Conservation (phyloP, 2,797 vertebrate genomes). For the Salarias fasciatus region DNA sequence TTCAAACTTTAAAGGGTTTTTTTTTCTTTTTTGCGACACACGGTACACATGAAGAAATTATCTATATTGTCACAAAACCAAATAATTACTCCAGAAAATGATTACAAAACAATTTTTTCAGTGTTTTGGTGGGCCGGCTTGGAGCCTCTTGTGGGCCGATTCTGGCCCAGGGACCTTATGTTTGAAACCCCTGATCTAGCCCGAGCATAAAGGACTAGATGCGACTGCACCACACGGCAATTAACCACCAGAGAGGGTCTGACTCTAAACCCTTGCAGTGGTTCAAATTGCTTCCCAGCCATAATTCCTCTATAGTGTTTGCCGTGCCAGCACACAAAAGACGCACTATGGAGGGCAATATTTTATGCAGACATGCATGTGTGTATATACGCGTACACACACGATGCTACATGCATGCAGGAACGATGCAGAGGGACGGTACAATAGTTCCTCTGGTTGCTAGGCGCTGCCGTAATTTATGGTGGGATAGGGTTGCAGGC, state of each 20-base stretch:
- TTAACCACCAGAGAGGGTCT: conserved; percentile 72
- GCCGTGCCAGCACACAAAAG: conserved; percentile 75
- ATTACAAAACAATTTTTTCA: no score
- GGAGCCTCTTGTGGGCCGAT: no score
- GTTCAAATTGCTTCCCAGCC: conserved; percentile 74
- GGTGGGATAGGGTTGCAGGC: conserved; percentile 67
- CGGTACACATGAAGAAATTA: no score
- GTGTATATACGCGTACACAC: conserved; percentile 15
- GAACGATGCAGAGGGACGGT: conserved; percentile 21
- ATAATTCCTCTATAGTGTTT: conserved; percentile 72
- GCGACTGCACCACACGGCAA: conserved; percentile 64
- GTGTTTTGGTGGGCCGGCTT: no score
- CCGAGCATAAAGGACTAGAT: conserved; percentile 31
- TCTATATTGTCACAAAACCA: no score
- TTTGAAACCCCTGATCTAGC: background rate
- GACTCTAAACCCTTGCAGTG: conserved; percentile 60
- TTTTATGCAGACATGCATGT: conserved; percentile 55
- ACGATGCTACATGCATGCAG: conserved; percentile 6
- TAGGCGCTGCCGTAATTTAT: conserved; percentile 65
- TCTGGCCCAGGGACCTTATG: no score
- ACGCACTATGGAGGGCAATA: conserved; percentile 51
- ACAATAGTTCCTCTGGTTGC: conserved; percentile 66
- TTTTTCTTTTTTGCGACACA: no score
- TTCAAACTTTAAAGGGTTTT: no score
- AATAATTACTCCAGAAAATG: no score